Percentiles rank a stretch among this genome's conserved stretches.
Conservation (phyloP, 2,797 vertebrate species). For the Gouania willdenowi region DNA sequence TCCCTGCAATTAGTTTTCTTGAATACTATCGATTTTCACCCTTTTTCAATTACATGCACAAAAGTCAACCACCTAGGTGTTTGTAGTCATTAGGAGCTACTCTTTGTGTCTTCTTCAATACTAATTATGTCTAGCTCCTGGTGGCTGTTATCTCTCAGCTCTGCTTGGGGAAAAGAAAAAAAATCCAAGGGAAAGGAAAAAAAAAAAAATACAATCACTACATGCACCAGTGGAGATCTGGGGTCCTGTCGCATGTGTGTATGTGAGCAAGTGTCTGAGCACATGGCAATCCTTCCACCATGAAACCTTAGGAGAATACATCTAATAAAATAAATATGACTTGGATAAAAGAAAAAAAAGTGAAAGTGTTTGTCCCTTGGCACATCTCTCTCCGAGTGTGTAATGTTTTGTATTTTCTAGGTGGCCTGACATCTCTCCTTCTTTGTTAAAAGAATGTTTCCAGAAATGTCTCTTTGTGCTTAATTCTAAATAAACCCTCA, state of each 20-base stretch:
- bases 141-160: constrained; percentile 58
- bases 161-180: constrained; percentile 26
- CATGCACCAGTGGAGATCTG: constrained; percentile 72
- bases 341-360: constrained; percentile 49
- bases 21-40: constrained; percentile 76
- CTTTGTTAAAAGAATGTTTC: constrained; percentile 45
- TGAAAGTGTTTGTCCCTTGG: constrained; percentile 65
- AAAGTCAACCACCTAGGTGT: constrained; percentile 75
- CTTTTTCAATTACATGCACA: constrained; percentile 74
- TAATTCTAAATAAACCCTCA: constrained; percentile 44
- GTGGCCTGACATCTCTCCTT: constrained; percentile 42
- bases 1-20: constrained; percentile 77
- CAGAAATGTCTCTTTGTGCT: constrained; percentile 38
- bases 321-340: constrained; percentile 79
- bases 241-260: constrained; percentile 44
- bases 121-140: constrained; percentile 76
- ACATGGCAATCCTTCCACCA: constrained; percentile 60
- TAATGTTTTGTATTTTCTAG: constrained; percentile 63
- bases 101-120: constrained; percentile 78
- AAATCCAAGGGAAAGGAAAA: constrained; percentile 56
- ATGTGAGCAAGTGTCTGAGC: constrained; percentile 54
- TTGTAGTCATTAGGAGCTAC: constrained; percentile 75
- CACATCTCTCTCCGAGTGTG: constrained; percentile 51
- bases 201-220: constrained; percentile 67
- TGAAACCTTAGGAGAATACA: constrained; percentile 67